These are phyloP conservation scores for Corythoichthys haematopterus DNA, from an alignment of 2,113 vertebrate species.

Conservation along the genomic window DNA sequence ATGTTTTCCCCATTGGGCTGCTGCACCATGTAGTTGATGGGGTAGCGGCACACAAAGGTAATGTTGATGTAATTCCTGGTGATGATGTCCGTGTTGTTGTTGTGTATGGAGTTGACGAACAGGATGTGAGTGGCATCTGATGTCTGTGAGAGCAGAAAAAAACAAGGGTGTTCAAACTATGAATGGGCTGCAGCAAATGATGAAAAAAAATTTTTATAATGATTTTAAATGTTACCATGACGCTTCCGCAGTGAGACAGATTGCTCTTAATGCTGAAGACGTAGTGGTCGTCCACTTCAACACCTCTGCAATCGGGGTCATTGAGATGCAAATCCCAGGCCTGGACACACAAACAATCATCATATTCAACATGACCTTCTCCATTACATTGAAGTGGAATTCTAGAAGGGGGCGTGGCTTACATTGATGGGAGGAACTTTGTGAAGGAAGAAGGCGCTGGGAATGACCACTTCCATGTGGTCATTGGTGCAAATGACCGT, in stretches of 20 bases:
- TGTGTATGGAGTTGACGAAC: conserved; percentile 75
- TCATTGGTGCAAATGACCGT: conserved; percentile 72
- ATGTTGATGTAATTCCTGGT: conserved; percentile 75
- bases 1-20: conserved; percentile 71
- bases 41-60: conserved; percentile 75
- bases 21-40: conserved; percentile 71
- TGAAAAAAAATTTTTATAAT: too few relatives aligned
- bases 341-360: conserved; percentile 30
- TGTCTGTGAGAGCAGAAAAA: conserved; percentile 44
- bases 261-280: conserved; percentile 73
- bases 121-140: conserved; percentile 68
- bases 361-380: background rate
- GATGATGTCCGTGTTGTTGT: conserved; percentile 67
- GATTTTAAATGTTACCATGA: conserved; percentile 40
- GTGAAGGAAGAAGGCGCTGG: conserved; percentile 68
- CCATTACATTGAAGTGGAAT: background rate
- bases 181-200: background rate
- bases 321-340: conserved; percentile 75
- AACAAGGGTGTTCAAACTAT: background rate
- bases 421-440: conserved; percentile 73
- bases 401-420: conserved; percentile 23
- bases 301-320: conserved; percentile 59
- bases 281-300: conserved; percentile 59
- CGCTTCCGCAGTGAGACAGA: conserved; percentile 67
- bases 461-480: conserved; percentile 71